Conservation (phyloP, 2,113 vertebrate genomes). For the Cyprinus carpio region DNA sequence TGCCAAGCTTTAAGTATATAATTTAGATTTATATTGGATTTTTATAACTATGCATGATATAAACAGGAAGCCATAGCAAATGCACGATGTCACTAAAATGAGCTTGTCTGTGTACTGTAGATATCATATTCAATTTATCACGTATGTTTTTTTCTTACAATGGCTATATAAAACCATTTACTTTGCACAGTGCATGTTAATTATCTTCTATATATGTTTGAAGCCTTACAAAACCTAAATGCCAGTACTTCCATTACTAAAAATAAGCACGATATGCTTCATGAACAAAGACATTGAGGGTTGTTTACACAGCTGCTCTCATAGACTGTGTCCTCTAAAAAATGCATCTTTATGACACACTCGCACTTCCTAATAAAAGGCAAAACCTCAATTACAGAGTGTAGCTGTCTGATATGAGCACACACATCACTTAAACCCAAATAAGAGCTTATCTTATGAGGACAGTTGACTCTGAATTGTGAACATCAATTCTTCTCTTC, state of each 20-base stretch:
- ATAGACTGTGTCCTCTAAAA: neutral
- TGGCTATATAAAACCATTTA: neutral
- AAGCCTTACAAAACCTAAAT: neutral
- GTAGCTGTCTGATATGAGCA: constrained; percentile 47
- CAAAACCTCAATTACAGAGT: constrained; percentile 12
- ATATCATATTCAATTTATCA: neutral
- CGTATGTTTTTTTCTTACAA: neutral
- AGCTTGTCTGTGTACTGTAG: neutral
- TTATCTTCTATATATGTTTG: neutral
- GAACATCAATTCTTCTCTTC: neutral
- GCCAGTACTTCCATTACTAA: neutral
- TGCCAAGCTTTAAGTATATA: too few species aligned
- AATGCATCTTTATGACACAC: neutral
- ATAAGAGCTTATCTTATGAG: constrained; percentile 26
- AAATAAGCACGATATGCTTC: neutral
- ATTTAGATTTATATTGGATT: too few species aligned
- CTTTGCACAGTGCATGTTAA: neutral
- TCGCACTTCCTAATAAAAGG: neutral
- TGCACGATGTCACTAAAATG: neutral
- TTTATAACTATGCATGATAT: too few species aligned
- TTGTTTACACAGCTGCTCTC: neutral
- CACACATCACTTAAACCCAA: neutral
- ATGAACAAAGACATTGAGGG: neutral
- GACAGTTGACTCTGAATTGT: constrained; percentile 2
- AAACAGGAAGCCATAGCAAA: neutral